Percentiles rank a stretch among this genome's conserved stretches.
Evolutionary conservation across 2,797 vertebrate genomes (phyloP).

Genomic region (Jordanella pulchra): DNA sequence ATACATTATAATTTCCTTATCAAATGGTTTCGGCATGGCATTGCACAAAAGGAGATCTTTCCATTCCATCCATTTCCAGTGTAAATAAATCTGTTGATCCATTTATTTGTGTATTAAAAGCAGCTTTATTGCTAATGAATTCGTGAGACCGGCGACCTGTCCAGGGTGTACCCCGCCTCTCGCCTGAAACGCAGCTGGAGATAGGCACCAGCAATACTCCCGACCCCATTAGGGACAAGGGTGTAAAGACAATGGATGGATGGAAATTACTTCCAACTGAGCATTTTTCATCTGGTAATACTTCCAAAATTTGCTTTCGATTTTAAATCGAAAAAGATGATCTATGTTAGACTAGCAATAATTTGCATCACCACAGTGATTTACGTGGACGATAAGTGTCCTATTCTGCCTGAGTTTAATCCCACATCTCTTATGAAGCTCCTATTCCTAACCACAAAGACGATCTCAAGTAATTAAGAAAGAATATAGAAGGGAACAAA

Average conservation of each 20-base stretch:
- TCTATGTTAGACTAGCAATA: background rate
- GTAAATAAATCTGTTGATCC: background rate
- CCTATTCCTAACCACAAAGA: constrained; percentile 17
- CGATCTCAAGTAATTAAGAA: constrained; percentile 30
- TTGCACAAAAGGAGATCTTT: background rate
- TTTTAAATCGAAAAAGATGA: background rate
- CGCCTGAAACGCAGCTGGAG: too few species aligned
- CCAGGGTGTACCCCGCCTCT: too few species aligned
- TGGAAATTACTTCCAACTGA: background rate
- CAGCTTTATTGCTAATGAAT: constrained; percentile 6
- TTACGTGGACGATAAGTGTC: background rate
- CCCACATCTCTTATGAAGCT: constrained; percentile 15
- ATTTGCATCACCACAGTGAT: background rate
- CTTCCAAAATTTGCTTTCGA: background rate
- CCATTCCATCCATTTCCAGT: background rate
- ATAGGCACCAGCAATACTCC: too few species aligned
- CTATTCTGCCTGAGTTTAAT: background rate
- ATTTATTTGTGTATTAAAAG: constrained; percentile 6
- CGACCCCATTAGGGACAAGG: too few species aligned
- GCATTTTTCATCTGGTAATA: background rate
- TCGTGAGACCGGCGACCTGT: too few species aligned
- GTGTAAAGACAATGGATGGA: too few species aligned
- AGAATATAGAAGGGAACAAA: background rate
- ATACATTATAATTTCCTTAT: background rate
- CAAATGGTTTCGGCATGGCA: constrained; percentile 12